A percentile compares a stretch with the other conserved stretches of the same genome.
Conservation (phyloP, 2,113 vertebrate species). For the Oncorhynchus gorbuscha region DNA sequence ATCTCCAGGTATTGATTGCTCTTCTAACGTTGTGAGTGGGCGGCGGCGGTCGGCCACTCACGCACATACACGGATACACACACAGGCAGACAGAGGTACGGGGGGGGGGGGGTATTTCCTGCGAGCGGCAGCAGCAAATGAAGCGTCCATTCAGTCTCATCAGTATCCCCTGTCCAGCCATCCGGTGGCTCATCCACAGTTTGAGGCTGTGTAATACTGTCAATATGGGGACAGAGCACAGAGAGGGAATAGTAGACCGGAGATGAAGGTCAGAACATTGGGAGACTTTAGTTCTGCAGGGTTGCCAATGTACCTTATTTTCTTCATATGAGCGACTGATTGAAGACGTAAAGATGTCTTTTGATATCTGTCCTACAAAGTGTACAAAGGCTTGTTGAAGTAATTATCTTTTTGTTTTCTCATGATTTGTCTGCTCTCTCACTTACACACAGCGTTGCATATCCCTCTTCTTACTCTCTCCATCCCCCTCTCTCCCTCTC, state of each 20-base stretch:
- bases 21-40: background rate
- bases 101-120: background rate
- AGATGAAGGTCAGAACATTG: background rate
- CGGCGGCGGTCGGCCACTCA: background rate
- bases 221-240: background rate
- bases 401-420: too few species aligned
- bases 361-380: too few species aligned
- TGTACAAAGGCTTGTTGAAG: too few species aligned
- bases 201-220: background rate
- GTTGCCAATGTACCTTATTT: too few species aligned
- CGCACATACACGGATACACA: background rate
- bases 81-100: background rate
- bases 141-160: background rate
- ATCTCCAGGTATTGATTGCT: background rate
- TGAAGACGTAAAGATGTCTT: too few species aligned
- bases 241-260: background rate
- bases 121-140: background rate
- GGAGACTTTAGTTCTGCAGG: background rate
- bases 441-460: too few species aligned
- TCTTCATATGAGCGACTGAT: too few species aligned
- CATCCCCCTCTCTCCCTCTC: background rate
- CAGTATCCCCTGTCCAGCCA: background rate
- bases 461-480: background rate
- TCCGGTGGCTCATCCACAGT: background rate
- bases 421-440: too few species aligned